A percentile compares a stretch with the other conserved stretches of the same genome.
Conservation (phyloP, 2,113 vertebrate species). For the Callionymus lyra region DNA sequence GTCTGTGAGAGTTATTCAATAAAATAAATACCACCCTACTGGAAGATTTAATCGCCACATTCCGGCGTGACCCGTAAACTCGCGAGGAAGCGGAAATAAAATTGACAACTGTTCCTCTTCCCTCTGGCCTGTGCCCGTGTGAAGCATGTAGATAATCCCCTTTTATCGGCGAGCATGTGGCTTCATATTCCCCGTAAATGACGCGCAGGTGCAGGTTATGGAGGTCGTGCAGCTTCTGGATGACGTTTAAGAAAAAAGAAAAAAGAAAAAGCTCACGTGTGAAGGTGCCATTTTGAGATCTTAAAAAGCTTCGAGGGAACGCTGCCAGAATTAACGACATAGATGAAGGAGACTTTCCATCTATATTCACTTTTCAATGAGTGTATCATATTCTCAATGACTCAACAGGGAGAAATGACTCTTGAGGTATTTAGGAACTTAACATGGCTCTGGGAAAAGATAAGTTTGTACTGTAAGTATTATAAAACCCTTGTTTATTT, state of each 20-base stretch:
- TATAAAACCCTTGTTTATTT: no score
- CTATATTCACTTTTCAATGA: no score
- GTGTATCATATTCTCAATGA: no score
- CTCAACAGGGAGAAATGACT: no score
- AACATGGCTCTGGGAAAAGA: no score
- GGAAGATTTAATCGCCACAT: slow-evolving; percentile 58
- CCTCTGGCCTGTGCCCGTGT: slow-evolving; percentile 6
- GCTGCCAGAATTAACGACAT: slow-evolving; percentile 9
- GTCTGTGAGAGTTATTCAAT: no score
- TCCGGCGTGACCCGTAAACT: slow-evolving; percentile 65
- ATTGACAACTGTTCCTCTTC: slow-evolving; percentile 47
- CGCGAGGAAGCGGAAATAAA: slow-evolving; percentile 58
- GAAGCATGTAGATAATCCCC: neutral
- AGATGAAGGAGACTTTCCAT: no score
- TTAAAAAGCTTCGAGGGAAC: slow-evolving; percentile 27
- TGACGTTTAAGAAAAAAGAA: slow-evolving; percentile 11
- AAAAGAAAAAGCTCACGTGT: slow-evolving; percentile 31
- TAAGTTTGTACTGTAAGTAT: no score
- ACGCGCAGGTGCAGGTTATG: slow-evolving; percentile 28
- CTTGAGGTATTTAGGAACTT: no score
- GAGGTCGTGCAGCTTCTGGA: slow-evolving; percentile 5
- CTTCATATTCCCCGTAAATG: slow-evolving; percentile 13
- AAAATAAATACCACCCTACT: slow-evolving; percentile 54
- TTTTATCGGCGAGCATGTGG: slow-evolving; percentile 1
- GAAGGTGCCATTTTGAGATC: slow-evolving; percentile 26